Evolutionary conservation across 2,113 vertebrate species (phyloP).

Genomic region (Ailuropoda melanoleuca): DNA sequence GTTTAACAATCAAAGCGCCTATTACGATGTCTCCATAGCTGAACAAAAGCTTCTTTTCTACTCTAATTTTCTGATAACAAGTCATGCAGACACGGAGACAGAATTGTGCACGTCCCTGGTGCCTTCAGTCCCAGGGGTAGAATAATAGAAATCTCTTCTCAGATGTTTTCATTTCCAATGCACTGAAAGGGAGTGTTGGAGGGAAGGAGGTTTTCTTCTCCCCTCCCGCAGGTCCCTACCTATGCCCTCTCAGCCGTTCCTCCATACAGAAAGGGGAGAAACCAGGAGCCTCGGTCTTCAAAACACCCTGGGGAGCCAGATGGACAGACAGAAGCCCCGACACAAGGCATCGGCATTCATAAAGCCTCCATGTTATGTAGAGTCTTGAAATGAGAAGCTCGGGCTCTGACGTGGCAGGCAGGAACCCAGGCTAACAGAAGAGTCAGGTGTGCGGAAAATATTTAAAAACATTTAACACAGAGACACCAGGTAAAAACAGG

Average conservation of each 20-base stretch:
- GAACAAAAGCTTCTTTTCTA: conserved; percentile 57
- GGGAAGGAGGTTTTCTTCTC: not conserved
- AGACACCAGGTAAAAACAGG: not conserved
- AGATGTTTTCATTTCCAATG: not conserved
- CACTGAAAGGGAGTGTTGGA: not conserved
- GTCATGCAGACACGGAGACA: conserved; percentile 37
- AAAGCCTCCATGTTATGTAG: fast-evolving
- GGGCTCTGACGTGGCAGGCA: not conserved
- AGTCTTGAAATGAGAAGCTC: not conserved
- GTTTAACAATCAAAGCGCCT: conserved; percentile 73
- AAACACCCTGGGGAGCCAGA: not conserved
- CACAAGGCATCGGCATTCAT: not conserved
- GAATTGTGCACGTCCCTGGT: not conserved
- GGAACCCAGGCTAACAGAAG: not conserved
- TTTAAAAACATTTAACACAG: not conserved
- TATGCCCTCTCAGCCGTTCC: not conserved
- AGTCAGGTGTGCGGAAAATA: not conserved
- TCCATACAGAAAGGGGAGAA: not conserved
- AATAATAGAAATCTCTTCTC: not conserved
- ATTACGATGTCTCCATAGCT: conserved; percentile 72
- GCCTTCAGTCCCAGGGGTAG: not conserved
- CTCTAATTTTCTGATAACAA: conserved; percentile 76
- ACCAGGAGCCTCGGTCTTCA: not conserved
- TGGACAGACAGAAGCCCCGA: not conserved
- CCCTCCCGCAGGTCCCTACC: not conserved